Percentiles rank a stretch among this genome's conserved stretches.
These are phyloP conservation scores for Heterocephalus glaber DNA, from an alignment of 2,113 vertebrate genomes.

Conservation along the genomic window DNA sequence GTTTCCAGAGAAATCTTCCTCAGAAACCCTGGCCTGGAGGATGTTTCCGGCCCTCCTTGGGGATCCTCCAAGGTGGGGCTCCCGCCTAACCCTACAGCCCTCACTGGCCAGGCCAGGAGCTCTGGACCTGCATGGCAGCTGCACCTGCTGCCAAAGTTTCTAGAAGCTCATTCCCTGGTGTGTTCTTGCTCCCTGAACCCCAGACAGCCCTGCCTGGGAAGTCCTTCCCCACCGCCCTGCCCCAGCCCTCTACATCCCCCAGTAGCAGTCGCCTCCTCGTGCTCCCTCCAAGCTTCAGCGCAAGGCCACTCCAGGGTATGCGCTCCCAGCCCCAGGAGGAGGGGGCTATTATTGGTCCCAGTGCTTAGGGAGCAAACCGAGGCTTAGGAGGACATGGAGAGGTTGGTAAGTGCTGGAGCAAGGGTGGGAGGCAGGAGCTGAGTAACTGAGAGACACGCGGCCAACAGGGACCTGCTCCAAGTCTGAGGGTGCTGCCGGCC, in stretches of 20 bases:
- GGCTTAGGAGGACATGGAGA: no score
- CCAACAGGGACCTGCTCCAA: background rate
- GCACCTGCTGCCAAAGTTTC: background rate
- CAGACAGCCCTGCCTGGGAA: background rate
- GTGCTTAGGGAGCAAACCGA: background rate
- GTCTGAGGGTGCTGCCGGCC: background rate
- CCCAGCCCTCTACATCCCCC: background rate
- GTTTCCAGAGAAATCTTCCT: background rate
- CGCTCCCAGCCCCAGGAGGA: background rate
- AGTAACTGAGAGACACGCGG: background rate
- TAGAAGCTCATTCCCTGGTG: background rate
- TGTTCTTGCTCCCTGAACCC: background rate
- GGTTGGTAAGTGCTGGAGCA: rapidly evolving
- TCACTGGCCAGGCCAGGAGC: background rate
- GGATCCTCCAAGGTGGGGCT: background rate
- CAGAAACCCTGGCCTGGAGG: background rate
- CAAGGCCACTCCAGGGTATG: background rate
- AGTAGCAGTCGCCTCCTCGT: background rate
- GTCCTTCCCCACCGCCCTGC: background rate
- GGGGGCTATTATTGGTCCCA: background rate
- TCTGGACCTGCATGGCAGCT: background rate
- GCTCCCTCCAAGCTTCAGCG: background rate
- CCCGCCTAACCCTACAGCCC: background rate
- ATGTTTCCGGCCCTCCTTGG: rapidly evolving
- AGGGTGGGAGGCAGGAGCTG: background rate